Base-by-base conservation (phyloP, 2,888 invertebrate species). In the Agrilus cyanescens region DNA sequence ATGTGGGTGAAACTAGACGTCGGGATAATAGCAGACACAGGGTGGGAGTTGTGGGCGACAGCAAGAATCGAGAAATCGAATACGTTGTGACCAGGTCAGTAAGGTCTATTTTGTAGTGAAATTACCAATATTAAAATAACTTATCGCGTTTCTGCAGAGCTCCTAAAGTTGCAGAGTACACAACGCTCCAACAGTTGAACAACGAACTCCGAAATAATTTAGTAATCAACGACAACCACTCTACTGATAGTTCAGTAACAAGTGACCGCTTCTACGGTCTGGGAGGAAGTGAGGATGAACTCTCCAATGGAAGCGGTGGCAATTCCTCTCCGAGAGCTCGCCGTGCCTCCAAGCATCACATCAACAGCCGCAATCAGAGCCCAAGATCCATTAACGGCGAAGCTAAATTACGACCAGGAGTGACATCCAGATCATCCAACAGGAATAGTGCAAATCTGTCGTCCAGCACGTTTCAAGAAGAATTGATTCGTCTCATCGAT, bases 401-500 rank as follows among this genome's bases (percentile, higher is more conserved):
- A 49, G 73, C 76, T 0, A 72, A 74, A 53, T 56, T 75, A n/a
- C 58, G 74, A 36, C 70, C 73, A 0, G 70, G 70, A 4, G 68
- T 69, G 1, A 67, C 66, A 4, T 56, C 64, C 37, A 56, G 73
- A 32, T 62, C 65, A 12, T 69, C 71, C 3, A 75, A 76, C 51
- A 61, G 78, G 38, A 76, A 76, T 56, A 78, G 77, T 45, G 75
- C 77, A 10, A 76, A 77, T 59, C 60, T 76, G 33, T 69, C 70
- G 0, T 66, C 70, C 0, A 78, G 74, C 51, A 81, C 80, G 15
- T 69, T 84, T 20, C 82, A 90, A 69, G 89, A 91, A 62, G 91
- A 93, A 60, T 82, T 90, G 73, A 49, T 60, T 29, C 80, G 86
- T 37, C 71, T 91, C 18, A 91, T 91, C 57, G 85, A 86, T 66